Percentiles rank a stretch among this genome's conserved stretches.
These are phyloP conservation scores for Drosophila koepferae DNA, from an alignment of 2,888 invertebrate genomes.

Conservation along the genomic window DNA sequence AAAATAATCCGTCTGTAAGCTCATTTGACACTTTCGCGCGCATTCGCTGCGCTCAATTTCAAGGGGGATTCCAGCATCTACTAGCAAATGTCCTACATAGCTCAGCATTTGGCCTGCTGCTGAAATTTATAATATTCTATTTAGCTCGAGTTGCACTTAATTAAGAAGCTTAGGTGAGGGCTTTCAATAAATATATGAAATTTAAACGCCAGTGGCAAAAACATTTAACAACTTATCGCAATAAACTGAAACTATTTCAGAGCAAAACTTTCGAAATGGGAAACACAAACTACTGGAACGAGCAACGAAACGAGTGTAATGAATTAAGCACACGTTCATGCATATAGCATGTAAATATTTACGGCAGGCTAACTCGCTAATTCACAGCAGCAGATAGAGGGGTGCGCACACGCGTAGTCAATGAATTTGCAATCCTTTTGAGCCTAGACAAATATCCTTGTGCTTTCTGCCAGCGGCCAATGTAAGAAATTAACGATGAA, in stretches of 20 bases:
- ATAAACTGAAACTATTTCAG: not conserved
- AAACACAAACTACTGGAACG: not conserved
- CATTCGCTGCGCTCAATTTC: conserved; percentile 39
- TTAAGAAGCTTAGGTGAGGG: conserved; percentile 9
- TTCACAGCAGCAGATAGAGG: conserved; percentile 15
- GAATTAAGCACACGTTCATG: conserved; percentile 7
- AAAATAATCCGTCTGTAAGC: conserved; percentile 69
- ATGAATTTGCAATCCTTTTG: conserved; percentile 42
- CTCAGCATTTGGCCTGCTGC: conserved; percentile 1
- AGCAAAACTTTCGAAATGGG: not conserved
- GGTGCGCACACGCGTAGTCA: conserved; percentile 10
- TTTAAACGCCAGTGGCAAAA: not conserved
- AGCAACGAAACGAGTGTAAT: conserved; percentile 6
- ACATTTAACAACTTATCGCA: not conserved
- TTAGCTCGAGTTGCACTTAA: conserved; percentile 28
- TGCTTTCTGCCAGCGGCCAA: conserved; percentile 35
- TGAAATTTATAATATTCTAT: conserved; percentile 43
- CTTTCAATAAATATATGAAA: not conserved
- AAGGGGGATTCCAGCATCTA: not conserved
- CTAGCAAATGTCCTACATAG: not conserved
- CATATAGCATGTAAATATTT: conserved; percentile 29
- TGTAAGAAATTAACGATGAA: conserved; percentile 42
- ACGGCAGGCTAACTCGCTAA: conserved; percentile 27
- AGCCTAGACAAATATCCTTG: conserved; percentile 54
- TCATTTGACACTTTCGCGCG: conserved; percentile 70